Evolutionary conservation across 2,888 invertebrate species (phyloP).

Genomic region (Abrostola triplasia): DNA sequence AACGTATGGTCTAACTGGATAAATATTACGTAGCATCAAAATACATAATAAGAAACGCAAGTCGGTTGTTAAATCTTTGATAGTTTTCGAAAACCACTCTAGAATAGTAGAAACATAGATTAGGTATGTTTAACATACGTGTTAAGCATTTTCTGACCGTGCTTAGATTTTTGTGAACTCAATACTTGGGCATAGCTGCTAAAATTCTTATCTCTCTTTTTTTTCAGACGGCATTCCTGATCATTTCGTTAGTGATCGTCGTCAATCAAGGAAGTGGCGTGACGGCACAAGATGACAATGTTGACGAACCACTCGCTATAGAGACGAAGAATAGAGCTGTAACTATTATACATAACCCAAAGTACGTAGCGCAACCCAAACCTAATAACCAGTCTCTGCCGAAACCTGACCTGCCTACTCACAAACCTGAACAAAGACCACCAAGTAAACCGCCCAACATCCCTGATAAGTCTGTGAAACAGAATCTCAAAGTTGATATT

Average conservation of each 20-base stretch:
- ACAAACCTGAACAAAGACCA: constrained; percentile 69
- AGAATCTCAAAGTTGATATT: constrained; percentile 64
- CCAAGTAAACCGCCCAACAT: constrained; percentile 79
- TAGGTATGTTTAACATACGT: too few relatives aligned
- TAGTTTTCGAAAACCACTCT: too few relatives aligned
- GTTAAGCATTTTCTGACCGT: too few relatives aligned
- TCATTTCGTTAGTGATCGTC: constrained; percentile 83
- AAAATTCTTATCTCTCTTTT: constrained; percentile 36
- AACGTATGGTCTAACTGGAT: background rate
- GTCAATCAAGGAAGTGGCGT: constrained; percentile 78
- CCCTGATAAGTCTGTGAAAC: constrained; percentile 66
- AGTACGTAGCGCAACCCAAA: constrained; percentile 67
- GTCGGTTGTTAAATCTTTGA: too few relatives aligned
- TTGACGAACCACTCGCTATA: constrained; percentile 77
- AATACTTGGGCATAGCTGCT: too few relatives aligned
- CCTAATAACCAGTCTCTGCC: constrained; percentile 53
- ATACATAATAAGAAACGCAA: too few relatives aligned
- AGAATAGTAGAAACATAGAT: too few relatives aligned
- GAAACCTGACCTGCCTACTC: constrained; percentile 60
- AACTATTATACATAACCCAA: constrained; percentile 72
- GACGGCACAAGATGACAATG: constrained; percentile 70
- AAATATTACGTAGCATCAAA: background rate
- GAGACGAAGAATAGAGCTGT: constrained; percentile 76
- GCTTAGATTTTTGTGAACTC: too few relatives aligned
- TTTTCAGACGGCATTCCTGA: constrained; percentile 84